These are phyloP conservation scores for Leptinotarsa tumamoca DNA, from an alignment of 2,888 invertebrate species.

Conservation along the genomic window DNA sequence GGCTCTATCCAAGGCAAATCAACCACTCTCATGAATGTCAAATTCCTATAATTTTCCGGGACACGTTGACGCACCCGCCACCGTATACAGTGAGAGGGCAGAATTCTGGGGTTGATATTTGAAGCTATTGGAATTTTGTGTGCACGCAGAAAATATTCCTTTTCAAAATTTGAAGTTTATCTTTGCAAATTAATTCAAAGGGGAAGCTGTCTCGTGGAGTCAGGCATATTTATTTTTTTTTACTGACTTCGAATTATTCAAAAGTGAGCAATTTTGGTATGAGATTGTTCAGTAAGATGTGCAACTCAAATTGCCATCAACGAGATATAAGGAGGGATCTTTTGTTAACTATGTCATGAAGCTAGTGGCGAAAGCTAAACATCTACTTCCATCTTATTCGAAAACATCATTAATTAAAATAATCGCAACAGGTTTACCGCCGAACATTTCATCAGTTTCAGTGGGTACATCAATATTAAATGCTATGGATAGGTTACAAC, in stretches of 20 bases:
- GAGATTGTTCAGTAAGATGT: too few relatives aligned
- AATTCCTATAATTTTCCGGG: neutral
- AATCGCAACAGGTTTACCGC: neutral
- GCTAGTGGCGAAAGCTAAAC: too few relatives aligned
- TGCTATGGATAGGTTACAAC: neutral
- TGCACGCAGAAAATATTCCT: too few relatives aligned
- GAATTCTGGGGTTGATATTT: neutral
- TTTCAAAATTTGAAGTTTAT: neutral
- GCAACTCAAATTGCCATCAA: too few relatives aligned
- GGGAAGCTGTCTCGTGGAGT: conserved; percentile 10
- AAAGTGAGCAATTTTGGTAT: too few relatives aligned
- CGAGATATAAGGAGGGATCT: too few relatives aligned
- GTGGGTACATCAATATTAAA: neutral
- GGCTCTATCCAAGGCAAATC: too few relatives aligned
- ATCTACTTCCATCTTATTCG: too few relatives aligned
- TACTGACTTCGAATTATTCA: too few relatives aligned
- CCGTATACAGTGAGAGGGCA: neutral
- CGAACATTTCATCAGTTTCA: conserved; percentile 10
- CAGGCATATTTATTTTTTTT: neutral
- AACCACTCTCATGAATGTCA: neutral
- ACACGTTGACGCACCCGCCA: neutral
- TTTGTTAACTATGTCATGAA: too few relatives aligned
- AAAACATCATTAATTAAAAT: too few relatives aligned
- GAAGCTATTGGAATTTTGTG: neutral
- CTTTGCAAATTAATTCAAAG: conserved; percentile 1